phyloP scores from a whole-genome alignment of 2,113 vertebrate genomes.

The Callipepla californica region DNA sequence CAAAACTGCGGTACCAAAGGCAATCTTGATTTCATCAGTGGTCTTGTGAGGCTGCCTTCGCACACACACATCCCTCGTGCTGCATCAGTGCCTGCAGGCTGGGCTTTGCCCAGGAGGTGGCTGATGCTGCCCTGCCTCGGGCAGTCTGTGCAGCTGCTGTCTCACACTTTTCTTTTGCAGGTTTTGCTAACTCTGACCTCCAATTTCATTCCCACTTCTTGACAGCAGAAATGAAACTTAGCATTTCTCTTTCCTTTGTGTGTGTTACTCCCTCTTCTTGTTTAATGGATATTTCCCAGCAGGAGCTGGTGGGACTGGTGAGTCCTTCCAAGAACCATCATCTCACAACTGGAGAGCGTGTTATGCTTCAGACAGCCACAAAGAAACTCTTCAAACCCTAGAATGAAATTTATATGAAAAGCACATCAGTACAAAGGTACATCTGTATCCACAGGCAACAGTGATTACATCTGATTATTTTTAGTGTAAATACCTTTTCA shows the following conservation, averaged over 20 bases:
- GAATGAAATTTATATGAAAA: neutral
- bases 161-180: neutral
- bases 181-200: neutral
- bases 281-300: neutral
- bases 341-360: neutral
- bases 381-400: neutral
- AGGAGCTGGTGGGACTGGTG: neutral
- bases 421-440: neutral
- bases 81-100: neutral
- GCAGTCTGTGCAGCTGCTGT: neutral
- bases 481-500: slow-evolving; percentile 22
- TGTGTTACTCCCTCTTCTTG: neutral
- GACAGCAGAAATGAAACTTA: neutral
- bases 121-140: neutral
- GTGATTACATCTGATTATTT: slow-evolving; percentile 20
- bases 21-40: neutral
- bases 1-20: neutral
- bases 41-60: neutral
- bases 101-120: neutral
- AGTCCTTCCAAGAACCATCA: neutral
- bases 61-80: neutral
- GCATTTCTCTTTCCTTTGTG: neutral
- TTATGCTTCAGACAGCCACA: neutral
- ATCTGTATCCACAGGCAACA: slow-evolving; percentile 23
- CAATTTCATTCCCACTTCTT: neutral